Evolutionary conservation across 2,888 invertebrate genomes (phyloP), one percentile per base, ranked within the genome.

Genomic region (Cephus sareptanus): DNA sequence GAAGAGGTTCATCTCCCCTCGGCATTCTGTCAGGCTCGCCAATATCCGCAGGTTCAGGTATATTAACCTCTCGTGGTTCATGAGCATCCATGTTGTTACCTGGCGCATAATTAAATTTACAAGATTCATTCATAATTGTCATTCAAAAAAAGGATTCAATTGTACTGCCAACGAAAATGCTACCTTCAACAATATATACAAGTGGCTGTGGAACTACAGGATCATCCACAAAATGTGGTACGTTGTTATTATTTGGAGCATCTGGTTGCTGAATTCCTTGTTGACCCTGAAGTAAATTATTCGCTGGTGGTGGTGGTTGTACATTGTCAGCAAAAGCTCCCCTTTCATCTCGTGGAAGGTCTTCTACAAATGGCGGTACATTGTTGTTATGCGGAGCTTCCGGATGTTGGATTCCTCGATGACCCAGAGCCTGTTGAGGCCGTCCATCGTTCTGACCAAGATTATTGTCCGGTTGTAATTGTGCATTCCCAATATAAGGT

Each of bases 391-490:
- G 89, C 37, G 87, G 88, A 30, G 84, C 88, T 35, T 89, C 85
- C 6, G 85, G 85, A 77, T 88, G 88, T 31, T 84, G 88, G 11
- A 83, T 82, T 76, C 79, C 84, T 56, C 23, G 56, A 74, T 80
- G 85, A 75, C 81, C 88, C 83, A 75, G 90, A 83, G n/a, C 88
- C 86, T 34, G 85, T 77, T 34, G 86, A 78, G 78, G 84, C 40
- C 82, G 82, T 1, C 80, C 84, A 30, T 84, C 91, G 4, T 92
- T 93, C 77, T 93, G 93, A 35, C 92, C 92, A 3, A 92, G 92
- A 75, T 93, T 92, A 11, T 92, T 93, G 11, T 93, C 93, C 4
- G 93, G 91, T 71, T 93, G 93, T 40, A 90, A 79, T 76, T 89
- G 89, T 37, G 87, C 86, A 81, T 94, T 93, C 15, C 40, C 15